A percentile compares a stretch with the other conserved stretches of the same genome.
Evolutionary conservation across 2,113 vertebrate genomes (phyloP).

Genomic region (Elachura formosa): DNA sequence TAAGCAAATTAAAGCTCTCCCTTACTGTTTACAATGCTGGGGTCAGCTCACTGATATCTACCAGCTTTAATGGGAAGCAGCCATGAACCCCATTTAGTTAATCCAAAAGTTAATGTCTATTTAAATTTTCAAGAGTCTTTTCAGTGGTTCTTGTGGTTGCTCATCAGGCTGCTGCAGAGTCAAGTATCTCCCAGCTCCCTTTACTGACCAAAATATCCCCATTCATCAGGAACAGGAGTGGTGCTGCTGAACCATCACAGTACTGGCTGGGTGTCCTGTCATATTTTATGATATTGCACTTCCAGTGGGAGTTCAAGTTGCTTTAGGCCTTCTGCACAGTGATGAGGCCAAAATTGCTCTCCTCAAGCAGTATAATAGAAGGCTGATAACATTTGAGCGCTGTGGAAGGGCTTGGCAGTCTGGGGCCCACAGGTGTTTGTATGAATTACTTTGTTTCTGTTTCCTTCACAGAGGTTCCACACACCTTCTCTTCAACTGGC

Average conservation of each 20-base stretch:
- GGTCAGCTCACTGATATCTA: neutral
- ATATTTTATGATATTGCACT: neutral
- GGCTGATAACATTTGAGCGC: neutral
- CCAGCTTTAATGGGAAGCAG: neutral
- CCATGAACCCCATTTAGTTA: neutral
- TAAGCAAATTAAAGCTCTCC: slow-evolving; percentile 24
- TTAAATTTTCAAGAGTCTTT: neutral
- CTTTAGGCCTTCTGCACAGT: neutral
- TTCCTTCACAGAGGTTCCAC: neutral
- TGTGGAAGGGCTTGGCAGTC: neutral
- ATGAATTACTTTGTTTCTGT: neutral
- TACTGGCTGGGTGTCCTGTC: neutral
- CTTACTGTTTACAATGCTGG: slow-evolving; percentile 20
- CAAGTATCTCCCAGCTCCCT: neutral
- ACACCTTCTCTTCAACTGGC: neutral
- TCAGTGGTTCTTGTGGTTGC: neutral
- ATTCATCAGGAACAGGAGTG: neutral
- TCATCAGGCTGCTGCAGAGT: neutral
- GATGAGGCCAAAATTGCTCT: neutral
- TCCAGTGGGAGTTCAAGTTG: neutral
- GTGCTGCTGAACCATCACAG: neutral
- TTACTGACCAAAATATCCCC: neutral
- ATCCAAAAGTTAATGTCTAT: neutral
- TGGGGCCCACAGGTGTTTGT: accelerated
- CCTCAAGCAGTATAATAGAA: neutral